phyloP scores from a whole-genome alignment of 1,140 invertebrate species.

The Drosophila lini region DNA sequence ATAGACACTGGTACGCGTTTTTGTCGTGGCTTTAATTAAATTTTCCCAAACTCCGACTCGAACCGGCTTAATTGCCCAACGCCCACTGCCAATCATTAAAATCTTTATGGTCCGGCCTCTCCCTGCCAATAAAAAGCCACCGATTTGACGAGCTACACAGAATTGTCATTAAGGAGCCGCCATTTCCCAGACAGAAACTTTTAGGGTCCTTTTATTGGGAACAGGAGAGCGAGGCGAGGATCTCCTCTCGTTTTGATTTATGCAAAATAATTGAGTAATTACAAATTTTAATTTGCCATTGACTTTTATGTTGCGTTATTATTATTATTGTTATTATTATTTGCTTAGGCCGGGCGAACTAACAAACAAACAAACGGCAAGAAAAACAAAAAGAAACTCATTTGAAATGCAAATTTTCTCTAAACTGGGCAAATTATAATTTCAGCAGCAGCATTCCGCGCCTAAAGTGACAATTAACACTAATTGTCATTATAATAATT shows the following conservation, averaged over 20 bases:
- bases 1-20: constrained; percentile 24
- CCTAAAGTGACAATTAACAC: constrained; percentile 82
- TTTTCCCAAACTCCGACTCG: constrained; percentile 29
- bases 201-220: constrained; percentile 47
- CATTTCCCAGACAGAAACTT: constrained; percentile 40
- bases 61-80: constrained; percentile 45
- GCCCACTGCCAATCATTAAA: constrained; percentile 64
- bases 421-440: constrained; percentile 65
- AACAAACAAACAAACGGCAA: constrained; percentile 25
- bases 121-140: constrained; percentile 48
- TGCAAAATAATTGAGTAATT: constrained; percentile 80
- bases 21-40: constrained; percentile 54
- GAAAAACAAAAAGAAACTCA: constrained; percentile 59
- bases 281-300: constrained; percentile 65
- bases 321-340: constrained; percentile 52
- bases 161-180: constrained; percentile 68
- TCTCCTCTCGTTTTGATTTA: constrained; percentile 55
- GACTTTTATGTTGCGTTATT: constrained; percentile 60
- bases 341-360: constrained; percentile 54
- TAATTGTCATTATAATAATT: constrained; percentile 83
- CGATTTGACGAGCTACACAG: constrained; percentile 67
- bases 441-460: constrained; percentile 55
- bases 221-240: not conserved
- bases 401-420: constrained; percentile 77
- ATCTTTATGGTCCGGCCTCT: constrained; percentile 45